Base-by-base conservation (phyloP, 2,797 vertebrate species). In the Anas bernieri region DNA sequence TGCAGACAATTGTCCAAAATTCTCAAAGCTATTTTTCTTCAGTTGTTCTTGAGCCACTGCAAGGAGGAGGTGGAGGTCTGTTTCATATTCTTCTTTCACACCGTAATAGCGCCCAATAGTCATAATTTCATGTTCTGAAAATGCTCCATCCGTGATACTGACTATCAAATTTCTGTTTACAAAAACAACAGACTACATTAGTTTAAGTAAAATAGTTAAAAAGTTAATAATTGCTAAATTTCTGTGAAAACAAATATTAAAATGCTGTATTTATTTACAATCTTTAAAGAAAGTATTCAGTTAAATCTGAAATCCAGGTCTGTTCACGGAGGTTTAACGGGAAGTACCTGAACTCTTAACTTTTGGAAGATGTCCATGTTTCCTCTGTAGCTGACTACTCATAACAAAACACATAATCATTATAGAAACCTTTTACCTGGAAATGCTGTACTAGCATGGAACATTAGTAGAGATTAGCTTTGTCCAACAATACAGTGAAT, bases 101-200 rank as follows among this genome's bases (percentile, higher is more conserved):
- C 97, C 89, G 68, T 98, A 99, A 72, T 93, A 86, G 72, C 98
- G 98, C 28, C 97, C 98, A 46, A 99, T 96, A 28, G 98, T 98
- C 96, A 99, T 94, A 85, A 99, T 94, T 97, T 99, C 99, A 6
- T 99, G 99, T 59, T 99, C 98, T 22, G 97, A 98, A 81, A 99
- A 97, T 0, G 88, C 95, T 83, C 94, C 96, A 17, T 46, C 96
- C 83, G 94, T 96, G 28, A 98, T 95, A 87, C 91, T 96, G 76
- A 97, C 83, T 86, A 99, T 75, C 86, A 96, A 96, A 90, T 96
- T 95, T 75, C 94, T 97, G 81, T 88, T 78, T 93, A 92, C 18
- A 92, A 91, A 93, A 95, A 72, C 17, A 96, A 92, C 82, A 95
- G 45, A 31, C 25, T 68, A 72, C 56, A 3, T 94, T 75, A 94